Conservation (phyloP, 1,140 invertebrate genomes). For the Trachymyrmex septentrionalis region DNA sequence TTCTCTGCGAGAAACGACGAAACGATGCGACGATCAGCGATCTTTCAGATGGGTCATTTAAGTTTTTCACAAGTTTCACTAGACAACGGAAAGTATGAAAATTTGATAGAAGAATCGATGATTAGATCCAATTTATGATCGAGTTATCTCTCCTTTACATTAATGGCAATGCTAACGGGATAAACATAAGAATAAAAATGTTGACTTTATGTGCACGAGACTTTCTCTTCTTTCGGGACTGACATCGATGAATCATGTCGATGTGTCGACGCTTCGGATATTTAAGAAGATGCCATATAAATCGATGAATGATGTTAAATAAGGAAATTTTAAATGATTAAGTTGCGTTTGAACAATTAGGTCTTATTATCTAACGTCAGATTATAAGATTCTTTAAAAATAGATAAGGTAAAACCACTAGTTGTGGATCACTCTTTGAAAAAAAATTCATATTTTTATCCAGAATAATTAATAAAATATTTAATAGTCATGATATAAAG, state of each 20-base stretch:
- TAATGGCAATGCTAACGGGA: neutral
- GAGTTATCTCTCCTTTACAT: neutral
- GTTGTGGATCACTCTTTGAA: too few relatives aligned
- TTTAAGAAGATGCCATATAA: neutral
- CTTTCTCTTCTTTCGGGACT: constrained; percentile 53
- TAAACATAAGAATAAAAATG: constrained; percentile 17
- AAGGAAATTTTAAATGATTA: neutral
- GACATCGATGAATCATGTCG: constrained; percentile 34
- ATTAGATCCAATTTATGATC: neutral
- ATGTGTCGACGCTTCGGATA: neutral
- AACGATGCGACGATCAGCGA: neutral
- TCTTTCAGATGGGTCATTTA: neutral
- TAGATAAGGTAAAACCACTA: neutral
- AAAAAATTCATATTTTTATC: too few relatives aligned
- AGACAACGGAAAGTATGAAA: neutral
- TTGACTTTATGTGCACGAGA: neutral
- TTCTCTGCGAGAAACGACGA: neutral
- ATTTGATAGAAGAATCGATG: neutral
- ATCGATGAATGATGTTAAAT: neutral
- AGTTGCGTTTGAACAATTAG: neutral
- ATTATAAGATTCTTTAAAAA: neutral
- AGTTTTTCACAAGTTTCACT: neutral
- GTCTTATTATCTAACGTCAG: neutral
- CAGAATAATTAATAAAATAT: too few relatives aligned
- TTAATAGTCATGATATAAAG: too few relatives aligned